phyloP scores from a whole-genome alignment of 2,888 invertebrate species.

The Laspeyria flexula region DNA sequence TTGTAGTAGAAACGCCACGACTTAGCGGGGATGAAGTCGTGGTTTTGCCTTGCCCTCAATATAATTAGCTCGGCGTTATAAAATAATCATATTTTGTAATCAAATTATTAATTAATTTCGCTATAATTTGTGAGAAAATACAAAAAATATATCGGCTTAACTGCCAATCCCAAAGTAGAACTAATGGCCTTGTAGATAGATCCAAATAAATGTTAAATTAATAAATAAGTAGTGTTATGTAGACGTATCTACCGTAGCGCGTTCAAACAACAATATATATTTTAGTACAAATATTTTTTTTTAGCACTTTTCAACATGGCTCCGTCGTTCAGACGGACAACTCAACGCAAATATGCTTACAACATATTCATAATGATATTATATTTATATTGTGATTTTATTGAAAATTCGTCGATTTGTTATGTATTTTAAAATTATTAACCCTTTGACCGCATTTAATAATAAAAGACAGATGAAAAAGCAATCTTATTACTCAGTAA shows the following conservation, averaged over 20 bases:
- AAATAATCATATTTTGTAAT: slow-evolving; percentile 2
- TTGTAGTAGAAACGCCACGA: background rate
- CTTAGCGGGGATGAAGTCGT: too few species aligned
- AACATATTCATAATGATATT: too few species aligned
- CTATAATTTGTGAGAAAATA: background rate
- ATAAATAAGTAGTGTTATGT: slow-evolving; percentile 11
- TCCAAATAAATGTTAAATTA: slow-evolving; percentile 44
- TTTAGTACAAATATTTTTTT: slow-evolving; percentile 40
- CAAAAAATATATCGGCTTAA: slow-evolving; percentile 32
- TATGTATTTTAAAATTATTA: background rate
- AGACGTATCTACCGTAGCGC: slow-evolving; percentile 6
- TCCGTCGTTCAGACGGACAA: background rate
- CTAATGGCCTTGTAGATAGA: slow-evolving; percentile 68
- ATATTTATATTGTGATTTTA: too few species aligned
- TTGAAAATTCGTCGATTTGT: background rate
- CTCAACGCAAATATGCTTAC: slow-evolving; percentile 3
- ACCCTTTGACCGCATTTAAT: too few species aligned
- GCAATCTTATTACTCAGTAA: too few species aligned
- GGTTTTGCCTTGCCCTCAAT: background rate
- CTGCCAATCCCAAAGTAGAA: slow-evolving; percentile 51
- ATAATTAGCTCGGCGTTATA: background rate
- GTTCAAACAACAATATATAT: slow-evolving; percentile 14
- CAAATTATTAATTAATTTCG: slow-evolving; percentile 3
- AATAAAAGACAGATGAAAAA: too few species aligned
- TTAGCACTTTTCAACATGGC: background rate